phyloP scores from a whole-genome alignment of 37 sponge, comb jelly and placozoan genomes.

The Crambe crambe region DNA sequence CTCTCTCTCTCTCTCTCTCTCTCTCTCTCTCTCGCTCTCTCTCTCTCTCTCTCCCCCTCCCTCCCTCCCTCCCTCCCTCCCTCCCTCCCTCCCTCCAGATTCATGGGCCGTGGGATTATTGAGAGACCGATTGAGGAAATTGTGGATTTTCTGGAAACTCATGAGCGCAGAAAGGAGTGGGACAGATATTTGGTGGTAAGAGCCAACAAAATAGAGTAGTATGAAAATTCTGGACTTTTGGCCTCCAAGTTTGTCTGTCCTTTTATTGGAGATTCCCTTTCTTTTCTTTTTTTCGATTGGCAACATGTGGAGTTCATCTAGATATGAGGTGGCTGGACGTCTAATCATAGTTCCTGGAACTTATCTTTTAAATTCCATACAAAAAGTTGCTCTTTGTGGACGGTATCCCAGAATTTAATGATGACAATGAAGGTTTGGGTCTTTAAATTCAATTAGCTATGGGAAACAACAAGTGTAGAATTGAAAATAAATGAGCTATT shows the following conservation, averaged over 20 bases:
- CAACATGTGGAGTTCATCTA: neutral
- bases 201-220: neutral
- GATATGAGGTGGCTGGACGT: too few relatives aligned
- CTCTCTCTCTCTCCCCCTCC: too few relatives aligned
- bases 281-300: neutral
- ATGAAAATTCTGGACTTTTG: neutral
- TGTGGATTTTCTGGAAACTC: conserved; percentile 3
- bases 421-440: neutral
- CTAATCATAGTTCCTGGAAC: too few relatives aligned
- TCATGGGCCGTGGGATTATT: conserved; percentile 58
- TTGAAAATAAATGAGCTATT: neutral
- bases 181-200: conserved; percentile 46
- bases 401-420: neutral
- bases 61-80: conserved; percentile 33
- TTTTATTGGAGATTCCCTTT: neutral
- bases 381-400: neutral
- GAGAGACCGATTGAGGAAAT: conserved; percentile 43
- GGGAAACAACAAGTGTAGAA: too few relatives aligned
- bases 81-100: conserved; percentile 29
- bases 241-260: neutral
- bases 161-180: conserved; percentile 21
- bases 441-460: too few relatives aligned
- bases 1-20: too few relatives aligned
- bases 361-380: too few relatives aligned
- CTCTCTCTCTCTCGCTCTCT: too few relatives aligned